phyloP scores from a whole-genome alignment of 2,797 vertebrate species.

The Protonibea diacanthus region DNA sequence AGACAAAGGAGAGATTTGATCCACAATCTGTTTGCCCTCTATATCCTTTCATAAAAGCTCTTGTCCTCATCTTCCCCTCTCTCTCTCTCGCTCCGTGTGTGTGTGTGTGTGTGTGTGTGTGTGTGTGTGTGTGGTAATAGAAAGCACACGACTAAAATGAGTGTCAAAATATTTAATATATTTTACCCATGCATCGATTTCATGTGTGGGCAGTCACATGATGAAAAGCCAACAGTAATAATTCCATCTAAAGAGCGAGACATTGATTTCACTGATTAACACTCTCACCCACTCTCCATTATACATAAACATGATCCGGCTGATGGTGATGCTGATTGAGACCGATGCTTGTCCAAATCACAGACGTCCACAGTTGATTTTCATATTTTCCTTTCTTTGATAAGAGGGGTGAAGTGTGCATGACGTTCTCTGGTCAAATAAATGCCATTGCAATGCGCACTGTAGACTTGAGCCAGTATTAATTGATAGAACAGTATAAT shows the following conservation, averaged over 20 bases:
- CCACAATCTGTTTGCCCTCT: constrained; percentile 6
- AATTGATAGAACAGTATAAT: neutral
- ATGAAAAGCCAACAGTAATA: neutral
- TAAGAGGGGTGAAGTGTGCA: too few species aligned
- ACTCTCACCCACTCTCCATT: neutral
- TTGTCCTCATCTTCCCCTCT: neutral
- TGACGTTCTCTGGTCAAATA: too few species aligned
- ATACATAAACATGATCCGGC: neutral
- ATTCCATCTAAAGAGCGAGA: neutral
- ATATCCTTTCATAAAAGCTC: constrained; percentile 12
- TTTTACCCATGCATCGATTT: neutral
- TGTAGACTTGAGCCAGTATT: neutral
- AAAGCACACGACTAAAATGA: neutral
- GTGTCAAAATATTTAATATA: neutral
- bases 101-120: constrained; percentile 12
- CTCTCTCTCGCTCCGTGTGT: neutral
- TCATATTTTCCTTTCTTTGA: too few species aligned
- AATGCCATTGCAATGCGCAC: neutral
- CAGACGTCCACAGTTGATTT: too few species aligned
- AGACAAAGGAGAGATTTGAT: constrained; percentile 26
- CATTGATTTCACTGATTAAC: constrained; percentile 17
- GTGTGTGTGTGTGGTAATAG: neutral
- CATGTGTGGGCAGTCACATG: constrained; percentile 1
- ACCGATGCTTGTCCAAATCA: too few species aligned
- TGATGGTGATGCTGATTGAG: neutral